Conservation (phyloP, 2,797 vertebrate genomes). For the Trichosurus vulpecula region DNA sequence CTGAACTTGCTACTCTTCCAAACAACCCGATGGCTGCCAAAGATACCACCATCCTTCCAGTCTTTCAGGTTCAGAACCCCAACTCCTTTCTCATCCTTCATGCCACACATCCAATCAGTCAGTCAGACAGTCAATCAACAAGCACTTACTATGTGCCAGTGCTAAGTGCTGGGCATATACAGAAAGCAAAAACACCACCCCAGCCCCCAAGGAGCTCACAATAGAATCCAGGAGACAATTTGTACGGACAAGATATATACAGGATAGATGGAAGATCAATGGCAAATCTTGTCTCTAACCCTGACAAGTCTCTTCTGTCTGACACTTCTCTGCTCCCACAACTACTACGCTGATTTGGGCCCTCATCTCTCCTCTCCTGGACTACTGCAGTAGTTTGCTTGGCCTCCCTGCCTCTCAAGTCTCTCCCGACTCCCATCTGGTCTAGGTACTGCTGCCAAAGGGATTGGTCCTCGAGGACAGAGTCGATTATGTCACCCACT, state of each 20-base stretch:
- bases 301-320: background rate
- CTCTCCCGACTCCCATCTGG: background rate
- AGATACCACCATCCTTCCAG: background rate
- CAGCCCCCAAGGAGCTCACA: background rate
- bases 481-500: background rate
- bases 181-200: background rate
- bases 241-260: background rate
- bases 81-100: background rate
- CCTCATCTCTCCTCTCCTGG: background rate
- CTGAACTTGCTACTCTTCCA: background rate
- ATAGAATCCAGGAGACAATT: background rate
- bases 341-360: background rate
- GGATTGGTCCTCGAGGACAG: background rate
- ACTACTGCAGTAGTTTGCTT: background rate
- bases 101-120: background rate
- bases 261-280: background rate
- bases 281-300: background rate
- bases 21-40: background rate
- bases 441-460: background rate
- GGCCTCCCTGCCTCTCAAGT: background rate
- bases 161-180: background rate
- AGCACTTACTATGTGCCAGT: background rate
- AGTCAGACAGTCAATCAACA: background rate
- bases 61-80: background rate
- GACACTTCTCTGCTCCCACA: background rate